These are phyloP conservation scores for Podarcis raffonei DNA, from an alignment of 2,113 vertebrate genomes.

Conservation along the genomic window DNA sequence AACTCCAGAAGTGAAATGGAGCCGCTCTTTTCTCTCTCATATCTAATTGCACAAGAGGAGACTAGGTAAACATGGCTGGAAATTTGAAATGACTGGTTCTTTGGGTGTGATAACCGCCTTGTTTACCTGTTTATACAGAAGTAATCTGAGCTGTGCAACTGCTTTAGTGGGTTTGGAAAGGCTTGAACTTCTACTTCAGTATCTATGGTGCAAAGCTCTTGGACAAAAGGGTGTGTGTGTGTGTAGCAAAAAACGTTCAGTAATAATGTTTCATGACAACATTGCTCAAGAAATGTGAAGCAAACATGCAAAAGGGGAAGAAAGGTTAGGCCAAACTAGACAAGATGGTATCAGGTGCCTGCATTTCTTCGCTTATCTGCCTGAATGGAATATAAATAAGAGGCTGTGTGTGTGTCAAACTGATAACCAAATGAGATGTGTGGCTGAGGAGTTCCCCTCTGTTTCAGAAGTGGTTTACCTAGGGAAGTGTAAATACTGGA, in stretches of 20 bases:
- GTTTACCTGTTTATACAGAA: conserved; percentile 1
- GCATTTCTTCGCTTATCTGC: not conserved
- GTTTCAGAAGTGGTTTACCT: not conserved
- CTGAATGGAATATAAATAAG: no score
- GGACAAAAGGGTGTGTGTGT: not conserved
- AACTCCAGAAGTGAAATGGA: conserved; percentile 4
- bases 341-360: not conserved
- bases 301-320: not conserved
- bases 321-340: not conserved
- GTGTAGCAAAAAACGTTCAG: not conserved
- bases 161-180: not conserved
- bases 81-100: not conserved
- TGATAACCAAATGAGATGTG: not conserved
- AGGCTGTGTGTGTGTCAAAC: not conserved
- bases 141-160: not conserved
- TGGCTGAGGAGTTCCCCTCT: not conserved
- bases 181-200: not conserved
- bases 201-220: not conserved
- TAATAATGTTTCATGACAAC: not conserved
- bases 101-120: not conserved
- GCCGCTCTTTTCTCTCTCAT: not conserved
- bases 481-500: not conserved
- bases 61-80: not conserved
- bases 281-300: not conserved
- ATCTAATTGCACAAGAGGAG: not conserved